Percentiles rank a stretch among this genome's conserved stretches.
Evolutionary conservation across 2,113 vertebrate genomes (phyloP).

Genomic region (Lota lota): DNA sequence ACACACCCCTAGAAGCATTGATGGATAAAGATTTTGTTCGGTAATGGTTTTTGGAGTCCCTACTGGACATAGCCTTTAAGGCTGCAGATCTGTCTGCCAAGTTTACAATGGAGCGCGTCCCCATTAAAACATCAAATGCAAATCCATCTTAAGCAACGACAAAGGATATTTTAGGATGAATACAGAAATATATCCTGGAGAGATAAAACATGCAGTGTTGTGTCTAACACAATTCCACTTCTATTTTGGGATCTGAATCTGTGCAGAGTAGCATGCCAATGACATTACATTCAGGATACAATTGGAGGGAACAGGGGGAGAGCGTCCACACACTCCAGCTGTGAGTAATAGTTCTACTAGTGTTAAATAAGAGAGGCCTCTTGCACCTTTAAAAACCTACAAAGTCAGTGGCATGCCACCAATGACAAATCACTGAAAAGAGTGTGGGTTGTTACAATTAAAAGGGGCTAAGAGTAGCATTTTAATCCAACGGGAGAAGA

Average conservation of each 20-base stretch:
- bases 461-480: no score
- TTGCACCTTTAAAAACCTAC: no score
- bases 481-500: no score
- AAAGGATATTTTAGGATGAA: constrained; percentile 44
- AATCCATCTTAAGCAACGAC: constrained; percentile 34
- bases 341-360: background rate
- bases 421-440: no score
- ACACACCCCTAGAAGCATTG: background rate
- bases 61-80: constrained; percentile 49
- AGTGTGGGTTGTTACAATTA: no score
- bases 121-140: constrained; percentile 56
- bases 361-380: background rate
- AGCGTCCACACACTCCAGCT: background rate
- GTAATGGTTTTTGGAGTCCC: constrained; percentile 52
- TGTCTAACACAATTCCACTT: no score
- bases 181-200: constrained; percentile 47
- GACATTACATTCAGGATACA: no score
- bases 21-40: constrained; percentile 18
- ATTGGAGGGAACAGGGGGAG: background rate
- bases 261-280: no score
- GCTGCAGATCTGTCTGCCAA: constrained; percentile 53
- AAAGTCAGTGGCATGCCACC: no score
- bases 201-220: constrained; percentile 35
- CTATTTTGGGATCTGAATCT: no score
- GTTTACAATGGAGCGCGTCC: constrained; percentile 48